Evolutionary conservation across 2,113 vertebrate genomes (phyloP), one percentile per base, ranked within the genome.

Genomic region (Rhinichthys klamathensis): DNA sequence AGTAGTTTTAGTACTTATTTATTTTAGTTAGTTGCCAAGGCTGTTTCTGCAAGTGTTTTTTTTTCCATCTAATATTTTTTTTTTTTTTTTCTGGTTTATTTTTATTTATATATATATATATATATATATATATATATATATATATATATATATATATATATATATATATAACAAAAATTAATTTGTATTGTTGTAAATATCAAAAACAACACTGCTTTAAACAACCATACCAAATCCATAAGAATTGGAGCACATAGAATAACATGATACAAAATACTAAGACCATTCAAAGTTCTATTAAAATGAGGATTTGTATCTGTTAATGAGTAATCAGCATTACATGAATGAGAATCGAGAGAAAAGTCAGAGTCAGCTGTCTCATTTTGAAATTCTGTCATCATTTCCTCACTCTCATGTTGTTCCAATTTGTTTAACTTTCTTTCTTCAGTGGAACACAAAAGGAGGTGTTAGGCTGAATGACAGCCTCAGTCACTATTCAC

Each of bases 261-360:
- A n/a, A n/a, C 23, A 54, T 30, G 21, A n/a, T n/a, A 10, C 21
- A 72, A 10, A 32, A 30, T 51, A 32, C 15, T 30, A 54, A 11
- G 13, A 54, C 25, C n/a, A 76, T 21, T 18, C 21, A 72, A 41
- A 13, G 35, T n/a, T 38, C 27, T 61, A n/a, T 56, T 16, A 16
- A 32, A 83, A 27, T 27, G n/a, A 56, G 5, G 46, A 61, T 25
- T 11, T 77, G 70, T 69, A 85, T 77, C 73, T 88, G 75, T 75
- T 63, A 23, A 80, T 7, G 76, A 85, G 51, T 84, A 84, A 82
- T 72, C 80, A 23, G 78, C 74, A 13, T 35, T 32, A 21, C 16
- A 4, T 69, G 32, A 69, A 18, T 69, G 65, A 3, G 65, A 35
- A 69, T 21, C 7, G 18, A 56, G 16, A 54, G 51, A 54, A 51